phyloP scores from a whole-genome alignment of 1,140 invertebrate genomes.

The Cydia amplana region DNA sequence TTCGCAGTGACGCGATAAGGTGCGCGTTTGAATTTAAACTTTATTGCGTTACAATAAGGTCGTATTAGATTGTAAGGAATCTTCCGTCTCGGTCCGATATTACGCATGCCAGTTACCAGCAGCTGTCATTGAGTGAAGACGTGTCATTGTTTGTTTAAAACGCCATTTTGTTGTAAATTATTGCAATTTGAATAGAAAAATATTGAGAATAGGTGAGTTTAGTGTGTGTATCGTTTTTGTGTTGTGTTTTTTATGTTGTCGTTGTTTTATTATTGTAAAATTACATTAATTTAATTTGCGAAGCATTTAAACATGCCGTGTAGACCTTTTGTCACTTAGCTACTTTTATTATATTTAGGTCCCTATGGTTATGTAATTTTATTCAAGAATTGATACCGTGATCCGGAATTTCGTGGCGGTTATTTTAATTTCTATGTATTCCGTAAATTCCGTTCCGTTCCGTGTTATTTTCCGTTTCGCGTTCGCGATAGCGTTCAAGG shows the following conservation, averaged over 20 bases:
- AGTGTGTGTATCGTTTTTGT: neutral
- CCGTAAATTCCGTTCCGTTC: slow-evolving; percentile 2
- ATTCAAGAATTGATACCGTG: neutral
- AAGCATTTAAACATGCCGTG: neutral
- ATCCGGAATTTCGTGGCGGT: neutral
- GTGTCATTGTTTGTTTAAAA: neutral
- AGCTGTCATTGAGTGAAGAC: neutral
- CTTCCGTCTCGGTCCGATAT: slow-evolving; percentile 15
- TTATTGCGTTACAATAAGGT: neutral
- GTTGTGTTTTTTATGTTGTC: neutral
- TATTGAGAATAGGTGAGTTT: neutral
- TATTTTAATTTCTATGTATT: neutral
- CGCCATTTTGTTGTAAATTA: neutral
- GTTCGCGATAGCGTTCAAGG: neutral
- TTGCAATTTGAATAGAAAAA: neutral
- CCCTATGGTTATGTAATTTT: no score
- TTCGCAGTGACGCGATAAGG: neutral
- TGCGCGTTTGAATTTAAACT: neutral
- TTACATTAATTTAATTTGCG: neutral
- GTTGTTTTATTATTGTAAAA: neutral
- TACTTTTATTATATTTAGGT: no score
- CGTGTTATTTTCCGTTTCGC: neutral
- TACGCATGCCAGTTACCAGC: neutral
- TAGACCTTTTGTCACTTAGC: neutral
- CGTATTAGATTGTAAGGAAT: neutral